phyloP scores from a whole-genome alignment of 2,888 invertebrate genomes.

The Amiota minor region DNA sequence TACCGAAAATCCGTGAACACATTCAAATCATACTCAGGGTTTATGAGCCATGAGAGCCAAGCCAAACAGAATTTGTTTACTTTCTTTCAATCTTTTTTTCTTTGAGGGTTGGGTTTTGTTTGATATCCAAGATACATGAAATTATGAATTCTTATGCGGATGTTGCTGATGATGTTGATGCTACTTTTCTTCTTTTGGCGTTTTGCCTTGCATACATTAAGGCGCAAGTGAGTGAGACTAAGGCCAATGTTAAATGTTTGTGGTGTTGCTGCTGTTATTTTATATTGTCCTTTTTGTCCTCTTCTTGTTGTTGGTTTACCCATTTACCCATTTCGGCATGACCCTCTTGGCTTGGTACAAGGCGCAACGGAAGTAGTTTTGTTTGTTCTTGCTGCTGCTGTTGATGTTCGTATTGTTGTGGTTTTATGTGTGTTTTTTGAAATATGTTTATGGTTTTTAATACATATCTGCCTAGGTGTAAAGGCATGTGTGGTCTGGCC shows the following conservation, averaged over 20 bases:
- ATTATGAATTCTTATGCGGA: slow-evolving; percentile 33
- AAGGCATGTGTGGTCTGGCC: slow-evolving; percentile 47
- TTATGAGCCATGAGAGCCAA: neutral
- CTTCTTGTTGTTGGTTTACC: too few relatives aligned
- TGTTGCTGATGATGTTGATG: neutral
- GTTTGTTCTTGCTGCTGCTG: neutral
- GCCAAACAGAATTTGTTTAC: neutral
- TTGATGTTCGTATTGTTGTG: neutral
- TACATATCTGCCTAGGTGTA: slow-evolving; percentile 33
- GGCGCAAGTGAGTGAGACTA: slow-evolving; percentile 39
- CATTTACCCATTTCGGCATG: slow-evolving; percentile 19
- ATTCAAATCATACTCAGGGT: neutral
- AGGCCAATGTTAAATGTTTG: slow-evolving; percentile 57
- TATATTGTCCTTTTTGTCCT: too few relatives aligned
- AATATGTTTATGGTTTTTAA: slow-evolving; percentile 48
- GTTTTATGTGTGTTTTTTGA: slow-evolving; percentile 30
- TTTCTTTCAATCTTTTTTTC: neutral
- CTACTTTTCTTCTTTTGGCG: slow-evolving; percentile 26
- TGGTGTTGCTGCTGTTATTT: slow-evolving; percentile 27
- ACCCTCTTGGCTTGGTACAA: neutral
- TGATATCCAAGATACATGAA: too few relatives aligned
- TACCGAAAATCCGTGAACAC: neutral
- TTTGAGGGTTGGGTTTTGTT: neutral
- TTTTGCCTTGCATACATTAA: slow-evolving; percentile 60
- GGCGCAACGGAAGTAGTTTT: neutral